Evolutionary conservation across 30 jellyfish, hydroid and myxozoan species (phyloP), one percentile per base, ranked within the genome.

Genomic region (Chrysaora quinquecirrha): DNA sequence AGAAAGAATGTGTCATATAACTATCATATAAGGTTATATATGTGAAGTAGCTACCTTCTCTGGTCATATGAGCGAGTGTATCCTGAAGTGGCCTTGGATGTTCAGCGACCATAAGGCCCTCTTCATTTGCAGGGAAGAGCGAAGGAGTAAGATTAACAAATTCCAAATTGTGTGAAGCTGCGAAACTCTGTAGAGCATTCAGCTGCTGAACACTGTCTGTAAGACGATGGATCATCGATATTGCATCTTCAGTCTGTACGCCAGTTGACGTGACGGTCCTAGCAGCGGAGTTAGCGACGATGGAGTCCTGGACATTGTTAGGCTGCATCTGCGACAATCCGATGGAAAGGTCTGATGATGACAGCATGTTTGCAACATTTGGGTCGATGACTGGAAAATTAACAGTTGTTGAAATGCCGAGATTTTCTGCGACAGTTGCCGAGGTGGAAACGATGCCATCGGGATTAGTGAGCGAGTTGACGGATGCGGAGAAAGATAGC

Each of bases 241-340:
- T 82, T 7, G 97, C 96, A 54, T 94, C 99, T 32, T 93, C 98
- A 0, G 99, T 94, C 58, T 94, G 99, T 3, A 94, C 97, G 30
- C 99, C 99, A 9, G 99, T 94, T 3, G 99, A 94, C n/a, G 99
- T 88, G 54, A 94, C 93, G 68, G 94, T 87, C 34, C 97, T 86
- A 24, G 68, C 68, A 80, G 70, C 31, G 92, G 87, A 52, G 89
- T 48, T 29, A 18, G 86, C 95, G 30, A 75, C 94, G 46, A 87
- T 84, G 2, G 97, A 25, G 30, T 64, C 71, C 54, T 75, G 95
- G 70, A 60, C 34, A 6, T 66, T 81, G 48, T 46, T 14, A 1
- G 89, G 75, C n/a, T 89, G 95, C 11, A 66, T 78, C 50, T 73
- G 84, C 35, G 87, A 21, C 30, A 72, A 48, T 0, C 87, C 95